phyloP scores from a whole-genome alignment of 2,888 invertebrate genomes.

The Drosophila mimetica region DNA sequence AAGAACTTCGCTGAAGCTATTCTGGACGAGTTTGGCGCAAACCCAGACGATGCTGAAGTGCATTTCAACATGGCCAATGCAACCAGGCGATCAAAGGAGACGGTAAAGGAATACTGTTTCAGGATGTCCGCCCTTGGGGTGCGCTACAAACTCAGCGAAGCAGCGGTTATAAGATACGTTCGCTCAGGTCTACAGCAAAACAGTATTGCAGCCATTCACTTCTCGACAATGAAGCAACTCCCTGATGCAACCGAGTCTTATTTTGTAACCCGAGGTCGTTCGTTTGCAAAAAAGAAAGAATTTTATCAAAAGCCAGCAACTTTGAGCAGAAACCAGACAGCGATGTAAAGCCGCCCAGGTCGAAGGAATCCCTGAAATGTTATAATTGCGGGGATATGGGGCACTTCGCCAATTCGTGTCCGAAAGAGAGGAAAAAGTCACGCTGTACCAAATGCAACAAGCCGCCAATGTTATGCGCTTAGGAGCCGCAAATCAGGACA shows the following conservation, averaged over 20 bases:
- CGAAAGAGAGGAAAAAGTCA: too few relatives aligned
- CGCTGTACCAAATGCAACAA: too few relatives aligned
- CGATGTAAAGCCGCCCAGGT: too few relatives aligned
- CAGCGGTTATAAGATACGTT: background rate
- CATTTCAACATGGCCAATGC: too few relatives aligned
- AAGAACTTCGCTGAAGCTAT: background rate
- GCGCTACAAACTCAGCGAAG: background rate
- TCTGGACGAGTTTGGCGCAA: too few relatives aligned
- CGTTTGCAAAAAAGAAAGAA: background rate
- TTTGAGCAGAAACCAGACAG: background rate
- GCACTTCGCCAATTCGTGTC: too few relatives aligned
- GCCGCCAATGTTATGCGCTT: too few relatives aligned
- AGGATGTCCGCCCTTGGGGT: background rate
- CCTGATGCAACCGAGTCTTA: background rate
- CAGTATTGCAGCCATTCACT: background rate
- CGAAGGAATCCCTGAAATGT: too few relatives aligned
- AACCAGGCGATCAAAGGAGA: background rate
- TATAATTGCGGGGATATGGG: too few relatives aligned
- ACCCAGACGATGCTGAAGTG: too few relatives aligned
- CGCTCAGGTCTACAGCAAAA: background rate
- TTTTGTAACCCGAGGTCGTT: background rate
- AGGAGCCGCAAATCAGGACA: too few relatives aligned
- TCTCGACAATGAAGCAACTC: background rate
- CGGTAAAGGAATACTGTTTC: background rate
- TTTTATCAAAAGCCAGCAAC: background rate